These are phyloP conservation scores for Leptocoma aspasia DNA, from an alignment of 2,113 vertebrate species.

Conservation along the genomic window DNA sequence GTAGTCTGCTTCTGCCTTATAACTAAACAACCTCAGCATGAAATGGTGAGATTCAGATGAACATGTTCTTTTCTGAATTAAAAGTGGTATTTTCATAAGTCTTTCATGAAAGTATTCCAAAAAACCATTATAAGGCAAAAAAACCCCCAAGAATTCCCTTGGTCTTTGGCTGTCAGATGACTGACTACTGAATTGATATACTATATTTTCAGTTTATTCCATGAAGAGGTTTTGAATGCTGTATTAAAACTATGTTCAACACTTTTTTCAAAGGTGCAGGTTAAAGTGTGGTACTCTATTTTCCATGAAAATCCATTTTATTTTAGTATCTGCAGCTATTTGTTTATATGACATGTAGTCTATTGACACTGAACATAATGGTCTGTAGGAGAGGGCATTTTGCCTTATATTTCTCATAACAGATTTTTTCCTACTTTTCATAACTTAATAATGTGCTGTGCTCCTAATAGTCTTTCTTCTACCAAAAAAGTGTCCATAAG, in stretches of 20 bases:
- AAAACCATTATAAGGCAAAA: fast-evolving
- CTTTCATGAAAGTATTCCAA: neutral
- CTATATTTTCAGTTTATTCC: neutral
- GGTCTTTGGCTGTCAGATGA: neutral
- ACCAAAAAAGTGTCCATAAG: neutral
- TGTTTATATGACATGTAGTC: neutral
- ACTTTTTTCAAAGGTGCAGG: neutral
- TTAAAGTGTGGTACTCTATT: neutral
- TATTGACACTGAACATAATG: neutral
- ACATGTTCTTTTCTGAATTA: neutral
- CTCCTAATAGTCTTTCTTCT: neutral
- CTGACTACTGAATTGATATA: neutral
- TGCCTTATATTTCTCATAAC: neutral
- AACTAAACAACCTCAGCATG: neutral
- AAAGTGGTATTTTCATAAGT: neutral
- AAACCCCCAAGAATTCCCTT: neutral
- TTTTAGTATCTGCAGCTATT: neutral
- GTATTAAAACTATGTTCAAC: neutral
- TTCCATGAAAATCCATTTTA: neutral
- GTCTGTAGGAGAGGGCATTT: neutral
- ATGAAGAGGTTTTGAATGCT: neutral
- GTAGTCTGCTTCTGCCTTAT: neutral
- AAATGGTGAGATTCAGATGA: neutral
- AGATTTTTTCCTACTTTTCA: neutral
- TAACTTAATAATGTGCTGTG: neutral